These are phyloP conservation scores for Argyra leucocephala DNA, from an alignment of 2,888 invertebrate species.

Conservation along the genomic window DNA sequence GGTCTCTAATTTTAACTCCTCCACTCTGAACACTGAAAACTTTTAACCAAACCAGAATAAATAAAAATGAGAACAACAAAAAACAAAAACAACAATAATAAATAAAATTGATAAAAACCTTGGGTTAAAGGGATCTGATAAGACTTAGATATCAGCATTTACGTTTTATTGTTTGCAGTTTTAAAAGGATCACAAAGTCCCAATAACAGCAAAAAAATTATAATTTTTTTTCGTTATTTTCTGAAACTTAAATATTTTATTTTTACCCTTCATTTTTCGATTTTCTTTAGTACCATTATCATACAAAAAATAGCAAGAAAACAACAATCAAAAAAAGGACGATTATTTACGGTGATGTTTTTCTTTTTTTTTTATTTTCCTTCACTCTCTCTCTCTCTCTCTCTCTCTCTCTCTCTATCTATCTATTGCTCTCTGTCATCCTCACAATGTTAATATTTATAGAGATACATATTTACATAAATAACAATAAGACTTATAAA, in stretches of 20 bases:
- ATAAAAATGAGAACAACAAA: too few species aligned
- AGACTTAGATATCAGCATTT: slow-evolving; percentile 4
- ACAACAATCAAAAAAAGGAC: neutral
- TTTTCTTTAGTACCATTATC: neutral
- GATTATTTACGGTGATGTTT: neutral
- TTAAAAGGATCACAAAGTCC: neutral
- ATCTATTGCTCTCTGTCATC: too few species aligned
- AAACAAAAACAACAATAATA: neutral
- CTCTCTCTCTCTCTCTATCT: too few species aligned
- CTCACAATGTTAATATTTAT: neutral
- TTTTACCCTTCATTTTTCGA: neutral
- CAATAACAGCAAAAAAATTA: neutral
- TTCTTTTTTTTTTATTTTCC: neutral
- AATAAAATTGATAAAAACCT: slow-evolving; percentile 5
- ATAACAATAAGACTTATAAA: neutral
- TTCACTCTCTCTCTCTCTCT: too few species aligned
- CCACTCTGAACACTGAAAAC: neutral
- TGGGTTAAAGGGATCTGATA: slow-evolving; percentile 3
- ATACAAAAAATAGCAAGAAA: neutral
- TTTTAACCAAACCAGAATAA: neutral
- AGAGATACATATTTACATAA: neutral
- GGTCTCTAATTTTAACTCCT: neutral
- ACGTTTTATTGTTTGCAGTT: neutral
- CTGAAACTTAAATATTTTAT: neutral
- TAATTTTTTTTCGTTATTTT: neutral